Percentiles rank a stretch among this genome's conserved stretches.
Conservation (phyloP, 2,888 invertebrate genomes). For the Aspidapion aeneum region DNA sequence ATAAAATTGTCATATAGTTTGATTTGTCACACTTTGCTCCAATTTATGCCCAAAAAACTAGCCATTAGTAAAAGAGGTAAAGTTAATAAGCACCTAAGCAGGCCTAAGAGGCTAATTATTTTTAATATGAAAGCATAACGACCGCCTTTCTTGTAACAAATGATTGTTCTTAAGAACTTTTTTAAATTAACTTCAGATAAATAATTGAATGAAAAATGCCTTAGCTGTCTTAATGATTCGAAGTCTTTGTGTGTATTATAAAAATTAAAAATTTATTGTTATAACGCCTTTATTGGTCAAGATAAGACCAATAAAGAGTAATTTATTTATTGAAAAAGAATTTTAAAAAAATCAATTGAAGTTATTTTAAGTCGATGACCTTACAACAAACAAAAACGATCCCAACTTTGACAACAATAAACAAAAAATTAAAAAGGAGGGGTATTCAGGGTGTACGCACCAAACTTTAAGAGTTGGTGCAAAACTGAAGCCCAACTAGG, state of each 20-base stretch:
- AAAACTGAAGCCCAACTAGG: too few relatives aligned
- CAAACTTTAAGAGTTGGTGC: too few relatives aligned
- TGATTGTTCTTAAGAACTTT: not conserved
- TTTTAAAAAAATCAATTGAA: not conserved
- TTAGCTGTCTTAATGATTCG: not conserved
- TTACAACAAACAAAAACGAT: too few relatives aligned
- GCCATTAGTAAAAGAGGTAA: too few relatives aligned
- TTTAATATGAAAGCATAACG: not conserved
- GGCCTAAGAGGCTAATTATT: not conserved
- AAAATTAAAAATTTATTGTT: not conserved
- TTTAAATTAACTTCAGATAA: not conserved
- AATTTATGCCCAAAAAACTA: not conserved
- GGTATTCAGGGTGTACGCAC: too few relatives aligned
- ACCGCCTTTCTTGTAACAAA: not conserved
- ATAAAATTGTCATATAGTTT: not conserved
- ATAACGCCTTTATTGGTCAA: not conserved
- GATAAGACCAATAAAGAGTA: not conserved
- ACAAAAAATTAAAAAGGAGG: too few relatives aligned
- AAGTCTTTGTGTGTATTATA: not conserved
- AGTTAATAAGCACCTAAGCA: not conserved
- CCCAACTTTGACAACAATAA: too few relatives aligned
- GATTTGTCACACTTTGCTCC: not conserved
- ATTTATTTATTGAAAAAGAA: not conserved
- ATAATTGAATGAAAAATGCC: not conserved
- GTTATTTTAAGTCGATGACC: not conserved